Evolutionary conservation across 1,140 invertebrate genomes (phyloP).

Genomic region (Drosophila chauvacae): DNA sequence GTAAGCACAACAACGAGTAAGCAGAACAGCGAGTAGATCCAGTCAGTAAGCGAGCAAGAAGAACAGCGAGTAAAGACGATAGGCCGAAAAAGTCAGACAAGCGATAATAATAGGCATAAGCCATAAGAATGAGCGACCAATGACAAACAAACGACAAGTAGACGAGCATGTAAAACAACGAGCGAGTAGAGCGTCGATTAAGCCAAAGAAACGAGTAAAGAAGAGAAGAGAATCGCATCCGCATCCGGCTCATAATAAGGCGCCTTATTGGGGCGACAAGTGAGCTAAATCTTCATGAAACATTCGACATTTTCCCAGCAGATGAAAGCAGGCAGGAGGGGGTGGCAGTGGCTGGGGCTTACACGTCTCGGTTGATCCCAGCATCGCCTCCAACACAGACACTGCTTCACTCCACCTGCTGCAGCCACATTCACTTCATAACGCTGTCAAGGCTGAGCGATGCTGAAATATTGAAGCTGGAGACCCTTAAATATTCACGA

Average conservation of each 20-base stretch:
- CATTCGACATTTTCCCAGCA: conserved; percentile 48
- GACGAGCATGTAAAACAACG: too few species aligned
- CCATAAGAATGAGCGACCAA: too few species aligned
- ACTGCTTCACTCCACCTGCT: conserved; percentile 7
- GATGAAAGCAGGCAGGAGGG: neutral
- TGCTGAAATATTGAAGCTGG: conserved; percentile 42
- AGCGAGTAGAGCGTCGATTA: too few species aligned
- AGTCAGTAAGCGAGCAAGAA: neutral
- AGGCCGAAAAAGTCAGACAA: neutral
- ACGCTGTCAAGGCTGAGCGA: conserved; percentile 39
- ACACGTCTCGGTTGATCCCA: conserved; percentile 23
- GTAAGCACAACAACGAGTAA: neutral
- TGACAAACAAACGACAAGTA: too few species aligned
- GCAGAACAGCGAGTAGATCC: neutral
- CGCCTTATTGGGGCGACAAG: conserved; percentile 55
- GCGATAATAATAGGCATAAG: too few species aligned
- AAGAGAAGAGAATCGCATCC: neutral
- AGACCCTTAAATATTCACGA: conserved; percentile 36
- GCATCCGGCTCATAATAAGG: conserved; percentile 46
- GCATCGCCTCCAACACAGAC: neutral
- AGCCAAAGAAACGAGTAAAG: too few species aligned
- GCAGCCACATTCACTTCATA: conserved; percentile 38
- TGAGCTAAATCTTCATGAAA: conserved; percentile 71
- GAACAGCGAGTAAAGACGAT: neutral
- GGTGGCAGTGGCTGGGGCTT: neutral